phyloP scores from a whole-genome alignment of 2,888 invertebrate genomes.

The Epiblema foenella region DNA sequence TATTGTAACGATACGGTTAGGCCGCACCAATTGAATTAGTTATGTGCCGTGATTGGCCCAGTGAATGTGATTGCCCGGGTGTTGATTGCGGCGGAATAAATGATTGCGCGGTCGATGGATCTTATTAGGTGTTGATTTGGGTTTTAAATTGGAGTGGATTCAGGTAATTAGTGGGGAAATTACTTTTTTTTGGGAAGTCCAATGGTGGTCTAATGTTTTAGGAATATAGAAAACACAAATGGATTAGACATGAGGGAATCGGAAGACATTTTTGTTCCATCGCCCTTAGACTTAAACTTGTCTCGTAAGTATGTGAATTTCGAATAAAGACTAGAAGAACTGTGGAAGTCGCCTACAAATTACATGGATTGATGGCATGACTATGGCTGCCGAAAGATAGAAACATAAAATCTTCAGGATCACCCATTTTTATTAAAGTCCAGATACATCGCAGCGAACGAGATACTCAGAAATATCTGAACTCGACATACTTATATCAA shows the following conservation, averaged over 20 bases:
- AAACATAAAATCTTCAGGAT: not conserved
- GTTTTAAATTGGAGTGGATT: slow-evolving; percentile 34
- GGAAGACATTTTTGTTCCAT: no score
- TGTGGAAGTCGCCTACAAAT: no score
- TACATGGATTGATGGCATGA: no score
- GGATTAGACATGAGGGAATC: not conserved
- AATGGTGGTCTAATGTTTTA: not conserved
- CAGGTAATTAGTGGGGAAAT: slow-evolving; percentile 21
- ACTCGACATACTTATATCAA: no score
- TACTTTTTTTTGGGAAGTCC: slow-evolving; percentile 1
- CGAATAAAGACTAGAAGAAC: no score
- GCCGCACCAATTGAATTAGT: slow-evolving; percentile 62
- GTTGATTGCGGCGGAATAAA: slow-evolving; percentile 39
- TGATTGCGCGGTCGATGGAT: slow-evolving; percentile 31
- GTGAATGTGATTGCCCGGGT: slow-evolving; percentile 19
- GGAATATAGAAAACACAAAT: not conserved
- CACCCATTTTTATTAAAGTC: not conserved
- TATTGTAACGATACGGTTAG: slow-evolving; percentile 62
- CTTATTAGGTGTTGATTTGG: slow-evolving; percentile 41
- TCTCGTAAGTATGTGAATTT: no score
- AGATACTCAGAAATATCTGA: no score
- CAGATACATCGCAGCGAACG: no score
- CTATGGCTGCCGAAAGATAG: no score
- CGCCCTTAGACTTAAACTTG: no score
- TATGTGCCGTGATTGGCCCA: slow-evolving; percentile 61